Conservation (phyloP, 2,888 invertebrate genomes). For the Xestia sexstrigata region DNA sequence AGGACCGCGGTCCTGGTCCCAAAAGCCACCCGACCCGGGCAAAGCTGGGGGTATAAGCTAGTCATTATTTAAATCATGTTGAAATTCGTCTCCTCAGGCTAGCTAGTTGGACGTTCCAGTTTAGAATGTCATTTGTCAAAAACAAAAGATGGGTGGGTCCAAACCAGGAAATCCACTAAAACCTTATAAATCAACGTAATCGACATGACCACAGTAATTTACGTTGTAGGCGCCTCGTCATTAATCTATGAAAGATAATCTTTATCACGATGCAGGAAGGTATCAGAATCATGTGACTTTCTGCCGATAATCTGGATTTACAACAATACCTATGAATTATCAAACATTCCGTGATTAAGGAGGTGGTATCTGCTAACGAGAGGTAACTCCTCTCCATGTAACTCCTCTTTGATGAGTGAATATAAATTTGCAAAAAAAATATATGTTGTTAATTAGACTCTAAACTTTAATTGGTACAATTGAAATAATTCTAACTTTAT, state of each 20-base stretch:
- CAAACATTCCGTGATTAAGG: slow-evolving; percentile 7
- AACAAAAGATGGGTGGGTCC: not conserved
- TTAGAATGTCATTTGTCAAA: not conserved
- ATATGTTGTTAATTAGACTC: too few species aligned
- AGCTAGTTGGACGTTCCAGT: not conserved
- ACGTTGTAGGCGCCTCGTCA: not conserved
- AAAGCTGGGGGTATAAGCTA: too few species aligned
- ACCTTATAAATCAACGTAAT: slow-evolving; percentile 15
- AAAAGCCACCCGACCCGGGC: too few species aligned
- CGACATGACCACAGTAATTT: slow-evolving; percentile 19
- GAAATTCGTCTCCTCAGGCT: not conserved
- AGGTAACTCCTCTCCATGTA: too few species aligned
- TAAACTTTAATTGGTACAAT: too few species aligned
- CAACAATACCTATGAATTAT: slow-evolving; percentile 4
- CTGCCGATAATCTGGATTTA: slow-evolving; percentile 29
- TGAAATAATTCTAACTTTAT: too few species aligned
- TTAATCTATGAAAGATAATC: slow-evolving; percentile 43
- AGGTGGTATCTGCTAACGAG: too few species aligned
- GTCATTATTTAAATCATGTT: not conserved
- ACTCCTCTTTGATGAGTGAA: too few species aligned
- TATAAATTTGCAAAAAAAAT: too few species aligned
- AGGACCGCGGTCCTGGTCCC: too few species aligned
- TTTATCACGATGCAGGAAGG: slow-evolving; percentile 33
- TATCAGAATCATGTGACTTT: slow-evolving; percentile 50
- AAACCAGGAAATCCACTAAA: slow-evolving; percentile 27